These are phyloP conservation scores for Coregonus sp. DNA, from an alignment of 2,797 vertebrate genomes.

Conservation along the genomic window DNA sequence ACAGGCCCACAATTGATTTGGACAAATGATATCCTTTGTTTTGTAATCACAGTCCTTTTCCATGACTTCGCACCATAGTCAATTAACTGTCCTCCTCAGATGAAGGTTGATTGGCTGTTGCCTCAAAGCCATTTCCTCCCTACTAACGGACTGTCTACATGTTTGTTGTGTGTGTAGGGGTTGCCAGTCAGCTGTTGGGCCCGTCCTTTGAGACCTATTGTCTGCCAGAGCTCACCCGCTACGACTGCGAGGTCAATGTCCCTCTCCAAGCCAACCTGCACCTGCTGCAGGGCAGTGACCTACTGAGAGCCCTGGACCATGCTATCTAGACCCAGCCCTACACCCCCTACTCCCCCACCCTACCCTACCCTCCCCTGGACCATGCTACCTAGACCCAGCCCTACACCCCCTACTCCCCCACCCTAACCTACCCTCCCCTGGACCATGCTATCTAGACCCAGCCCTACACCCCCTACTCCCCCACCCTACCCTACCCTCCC, in stretches of 20 bases:
- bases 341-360: background rate
- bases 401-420: conserved; percentile 31
- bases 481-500: background rate
- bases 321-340: conserved; percentile 74
- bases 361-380: conserved; percentile 2
- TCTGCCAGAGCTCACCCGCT: conserved; percentile 93
- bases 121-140: background rate
- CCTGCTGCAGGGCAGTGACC: conserved; percentile 93
- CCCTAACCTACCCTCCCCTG: background rate
- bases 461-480: background rate
- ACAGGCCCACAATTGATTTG: background rate
- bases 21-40: background rate
- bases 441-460: too few relatives aligned
- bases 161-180: conserved; percentile 69
- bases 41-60: background rate
- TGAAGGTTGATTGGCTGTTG: background rate
- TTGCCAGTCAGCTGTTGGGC: conserved; percentile 86
- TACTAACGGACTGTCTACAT: conserved; percentile 5
- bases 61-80: background rate
- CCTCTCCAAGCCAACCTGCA: conserved; percentile 88
- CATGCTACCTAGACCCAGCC: background rate
- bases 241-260: conserved; percentile 98
- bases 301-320: conserved; percentile 94
- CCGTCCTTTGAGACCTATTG: conserved; percentile 84
- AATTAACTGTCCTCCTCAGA: background rate